These are phyloP conservation scores for Nomada ruficornis DNA, from an alignment of 2,888 invertebrate species.

Conservation along the genomic window DNA sequence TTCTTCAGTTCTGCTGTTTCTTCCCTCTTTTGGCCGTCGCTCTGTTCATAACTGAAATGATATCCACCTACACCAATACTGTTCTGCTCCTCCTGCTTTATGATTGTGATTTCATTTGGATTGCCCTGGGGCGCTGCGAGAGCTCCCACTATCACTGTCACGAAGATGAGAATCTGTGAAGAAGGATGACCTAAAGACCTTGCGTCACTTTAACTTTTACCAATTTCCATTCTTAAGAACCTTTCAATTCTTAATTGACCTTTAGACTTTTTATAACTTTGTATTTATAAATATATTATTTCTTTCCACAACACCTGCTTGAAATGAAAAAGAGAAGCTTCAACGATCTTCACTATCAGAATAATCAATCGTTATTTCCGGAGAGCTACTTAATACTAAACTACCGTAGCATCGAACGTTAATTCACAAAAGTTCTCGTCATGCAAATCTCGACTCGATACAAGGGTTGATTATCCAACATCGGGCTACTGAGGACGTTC, in stretches of 20 bases:
- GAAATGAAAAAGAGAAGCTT: too few species aligned
- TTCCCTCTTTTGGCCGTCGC: slow-evolving; percentile 82
- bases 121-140: slow-evolving; percentile 79
- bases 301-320: too few species aligned
- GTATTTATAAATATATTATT: background rate
- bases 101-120: slow-evolving; percentile 80
- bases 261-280: background rate
- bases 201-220: background rate
- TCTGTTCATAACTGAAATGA: slow-evolving; percentile 82
- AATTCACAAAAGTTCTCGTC: background rate
- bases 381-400: background rate
- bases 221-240: background rate
- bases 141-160: slow-evolving; percentile 69
- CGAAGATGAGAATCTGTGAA: slow-evolving; percentile 68
- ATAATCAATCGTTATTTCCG: background rate
- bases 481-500: background rate
- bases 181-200: background rate
- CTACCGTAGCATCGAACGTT: background rate
- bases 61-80: slow-evolving; percentile 83
- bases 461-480: background rate
- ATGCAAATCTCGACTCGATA: background rate
- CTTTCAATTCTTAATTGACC: background rate
- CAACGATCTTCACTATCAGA: too few species aligned
- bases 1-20: slow-evolving; percentile 82
- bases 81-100: slow-evolving; percentile 81